Conservation (phyloP, 2,797 vertebrate genomes). For the Amphiprion clarkii region DNA sequence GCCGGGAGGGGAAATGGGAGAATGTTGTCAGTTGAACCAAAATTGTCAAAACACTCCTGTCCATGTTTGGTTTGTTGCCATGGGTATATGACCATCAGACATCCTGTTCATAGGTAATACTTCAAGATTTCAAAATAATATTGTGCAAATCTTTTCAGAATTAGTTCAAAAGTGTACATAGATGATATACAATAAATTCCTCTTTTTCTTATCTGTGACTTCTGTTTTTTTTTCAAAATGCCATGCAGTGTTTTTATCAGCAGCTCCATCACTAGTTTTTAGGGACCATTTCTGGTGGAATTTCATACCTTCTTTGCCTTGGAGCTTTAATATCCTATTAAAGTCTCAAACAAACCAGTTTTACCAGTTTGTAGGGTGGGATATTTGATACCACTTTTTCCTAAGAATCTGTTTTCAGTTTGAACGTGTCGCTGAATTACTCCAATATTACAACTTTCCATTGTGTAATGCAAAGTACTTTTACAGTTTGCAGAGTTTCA, state of each 20-base stretch:
- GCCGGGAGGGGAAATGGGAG: constrained; percentile 12
- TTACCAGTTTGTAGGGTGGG: too few relatives aligned
- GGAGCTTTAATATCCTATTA: too few relatives aligned
- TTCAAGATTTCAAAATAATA: constrained; percentile 69
- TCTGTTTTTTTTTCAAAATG: neutral
- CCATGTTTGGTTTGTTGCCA: constrained; percentile 78
- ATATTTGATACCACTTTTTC: too few relatives aligned
- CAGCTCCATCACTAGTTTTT: neutral
- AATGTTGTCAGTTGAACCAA: constrained; percentile 75
- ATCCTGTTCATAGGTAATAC: constrained; percentile 72
- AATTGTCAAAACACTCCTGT: constrained; percentile 75
- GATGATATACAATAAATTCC: constrained; percentile 83
- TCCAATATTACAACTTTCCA: too few relatives aligned
- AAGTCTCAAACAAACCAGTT: too few relatives aligned
- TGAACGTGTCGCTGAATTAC: too few relatives aligned
- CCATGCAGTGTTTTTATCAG: neutral
- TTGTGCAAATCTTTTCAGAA: constrained; percentile 79
- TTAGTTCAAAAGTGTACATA: constrained; percentile 83
- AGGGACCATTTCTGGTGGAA: too few relatives aligned
- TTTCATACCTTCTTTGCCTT: too few relatives aligned
- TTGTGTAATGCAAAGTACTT: too few relatives aligned
- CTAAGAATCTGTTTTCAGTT: too few relatives aligned
- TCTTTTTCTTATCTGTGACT: constrained; percentile 73
- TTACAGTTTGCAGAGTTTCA: too few relatives aligned
- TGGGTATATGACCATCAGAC: constrained; percentile 75